Conservation (phyloP, 2,888 invertebrate species). For the Parasteatoda lunata region DNA sequence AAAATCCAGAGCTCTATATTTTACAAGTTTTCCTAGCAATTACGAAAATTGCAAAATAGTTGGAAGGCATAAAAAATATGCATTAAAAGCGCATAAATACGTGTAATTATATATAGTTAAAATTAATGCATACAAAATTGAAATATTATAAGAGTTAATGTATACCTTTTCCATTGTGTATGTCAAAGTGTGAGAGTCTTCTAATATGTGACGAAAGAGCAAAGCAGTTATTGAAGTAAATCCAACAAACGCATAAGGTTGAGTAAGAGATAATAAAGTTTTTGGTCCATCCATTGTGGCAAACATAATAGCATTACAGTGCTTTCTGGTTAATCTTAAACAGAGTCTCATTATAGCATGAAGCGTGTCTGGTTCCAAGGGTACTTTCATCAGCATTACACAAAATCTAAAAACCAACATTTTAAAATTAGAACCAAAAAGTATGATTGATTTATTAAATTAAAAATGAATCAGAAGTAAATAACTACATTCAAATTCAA, state of each 20-base stretch:
- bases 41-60: too few relatives aligned
- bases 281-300: constrained; percentile 84
- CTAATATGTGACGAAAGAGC: constrained; percentile 85
- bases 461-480: background rate
- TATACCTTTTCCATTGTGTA: constrained; percentile 85
- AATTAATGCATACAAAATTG: background rate
- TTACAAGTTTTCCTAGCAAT: too few relatives aligned
- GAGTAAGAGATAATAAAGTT: constrained; percentile 82
- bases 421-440: background rate
- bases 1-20: too few relatives aligned
- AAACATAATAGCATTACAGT: constrained; percentile 83
- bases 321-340: constrained; percentile 83
- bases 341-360: constrained; percentile 85
- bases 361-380: constrained; percentile 84
- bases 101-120: background rate
- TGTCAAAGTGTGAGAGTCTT: constrained; percentile 82
- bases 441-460: background rate
- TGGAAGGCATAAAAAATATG: too few relatives aligned
- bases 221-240: constrained; percentile 85
- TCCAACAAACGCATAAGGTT: constrained; percentile 83
- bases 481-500: background rate
- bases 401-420: constrained; percentile 76
- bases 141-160: too few relatives aligned
- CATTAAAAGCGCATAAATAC: too few relatives aligned
- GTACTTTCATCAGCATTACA: constrained; percentile 81